Evolutionary conservation across 2,888 invertebrate species (phyloP), one percentile per base, ranked within the genome.

Genomic region (Sminthurides aquaticus): DNA sequence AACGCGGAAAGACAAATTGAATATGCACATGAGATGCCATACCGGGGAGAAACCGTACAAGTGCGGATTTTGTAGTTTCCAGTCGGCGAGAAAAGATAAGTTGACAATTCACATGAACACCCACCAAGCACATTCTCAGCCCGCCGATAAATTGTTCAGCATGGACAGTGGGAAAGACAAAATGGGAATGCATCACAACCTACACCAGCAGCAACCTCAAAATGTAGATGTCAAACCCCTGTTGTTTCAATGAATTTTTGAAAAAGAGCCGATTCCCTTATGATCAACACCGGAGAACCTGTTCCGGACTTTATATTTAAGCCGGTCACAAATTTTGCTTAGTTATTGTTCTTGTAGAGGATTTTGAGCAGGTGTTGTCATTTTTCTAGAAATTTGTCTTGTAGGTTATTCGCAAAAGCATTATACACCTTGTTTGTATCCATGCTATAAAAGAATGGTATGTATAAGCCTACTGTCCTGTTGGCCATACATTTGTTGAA

Each of bases 21-120:
- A 52, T 22, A 52, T 52, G 52, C 52, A 52, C 52, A 52, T 52
- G 52, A 52, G 52, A 22, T 52, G 52, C 22, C 52, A 52, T 52
- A 52, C 52, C 5, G 52, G 52, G 20, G 52, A 52, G 22, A 52
- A 52, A 22, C 52, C 52, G 8, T 52, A 52, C 20, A 52, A 52
- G 52, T 52, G 52, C 22, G 22, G 22, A 5, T 52, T 15, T 22
- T 52, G 52, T 22, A 52, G 52, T 20, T 52, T 52, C 20, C 52
- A 52, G 20, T 52, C 52, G 5, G 52, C 52, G 5, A 15, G 52
- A 20, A 52, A 52, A 22, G 52, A 52, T 22, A 52, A 52, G 52
- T 22, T 52, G 52, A 52, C 52, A 5, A 52, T 52, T 20, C 52
- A 52, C 22, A 20, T 52, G 52, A 52, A 52, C 20, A 52, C 22